Evolutionary conservation across 2,888 invertebrate species (phyloP).

Genomic region (Heliconius ismenius): DNA sequence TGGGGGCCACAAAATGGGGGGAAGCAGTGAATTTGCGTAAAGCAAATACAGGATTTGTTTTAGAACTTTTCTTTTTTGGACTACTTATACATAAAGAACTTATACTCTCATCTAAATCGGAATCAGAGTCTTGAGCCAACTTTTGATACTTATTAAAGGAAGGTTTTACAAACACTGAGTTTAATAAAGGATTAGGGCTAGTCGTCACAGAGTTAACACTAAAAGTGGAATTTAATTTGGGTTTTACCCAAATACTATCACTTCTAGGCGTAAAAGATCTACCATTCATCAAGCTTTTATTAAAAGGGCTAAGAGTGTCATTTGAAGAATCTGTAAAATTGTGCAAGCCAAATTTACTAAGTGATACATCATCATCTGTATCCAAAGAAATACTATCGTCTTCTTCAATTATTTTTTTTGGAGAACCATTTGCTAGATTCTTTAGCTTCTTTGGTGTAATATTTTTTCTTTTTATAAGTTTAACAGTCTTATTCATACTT

Average conservation of each 20-base stretch:
- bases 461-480: constrained; percentile 49
- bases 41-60: constrained; percentile 74
- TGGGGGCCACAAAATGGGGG: constrained; percentile 73
- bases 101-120: constrained; percentile 80
- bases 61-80: constrained; percentile 64
- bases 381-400: constrained; percentile 64
- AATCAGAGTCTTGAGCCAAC: constrained; percentile 70
- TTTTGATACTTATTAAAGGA: constrained; percentile 73
- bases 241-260: constrained; percentile 67
- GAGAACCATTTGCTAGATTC: constrained; percentile 55
- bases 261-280: constrained; percentile 66
- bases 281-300: constrained; percentile 62
- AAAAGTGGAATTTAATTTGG: constrained; percentile 71
- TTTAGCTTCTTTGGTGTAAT: constrained; percentile 61
- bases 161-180: constrained; percentile 69
- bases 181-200: constrained; percentile 64
- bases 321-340: constrained; percentile 71
- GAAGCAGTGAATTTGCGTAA: constrained; percentile 77
- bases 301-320: constrained; percentile 60
- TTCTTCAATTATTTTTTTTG: constrained; percentile 56
- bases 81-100: constrained; percentile 77
- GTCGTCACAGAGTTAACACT: constrained; percentile 63
- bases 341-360: constrained; percentile 73
- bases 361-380: constrained; percentile 74
- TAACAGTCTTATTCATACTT: constrained; percentile 54